Conservation (phyloP, 2,888 invertebrate species). For the Pseudanteris insignis region DNA sequence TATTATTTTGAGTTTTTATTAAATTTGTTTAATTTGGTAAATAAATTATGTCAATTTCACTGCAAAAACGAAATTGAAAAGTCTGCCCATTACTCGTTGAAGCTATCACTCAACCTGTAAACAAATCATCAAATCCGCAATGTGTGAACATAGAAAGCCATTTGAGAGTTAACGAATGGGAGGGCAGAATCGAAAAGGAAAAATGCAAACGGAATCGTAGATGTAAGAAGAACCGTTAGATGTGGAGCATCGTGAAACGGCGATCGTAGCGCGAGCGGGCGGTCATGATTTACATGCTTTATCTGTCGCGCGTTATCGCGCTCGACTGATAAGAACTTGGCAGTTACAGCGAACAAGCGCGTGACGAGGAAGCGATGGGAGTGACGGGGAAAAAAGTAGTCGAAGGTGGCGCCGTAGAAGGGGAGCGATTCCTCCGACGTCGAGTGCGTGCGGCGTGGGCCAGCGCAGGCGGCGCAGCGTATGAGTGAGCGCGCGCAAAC, state of each 20-base stretch:
- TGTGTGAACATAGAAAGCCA: too few species aligned
- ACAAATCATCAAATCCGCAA: too few species aligned
- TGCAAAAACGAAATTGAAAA: too few species aligned
- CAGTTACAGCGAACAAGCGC: conserved; percentile 26
- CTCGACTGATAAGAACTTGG: conserved; percentile 52
- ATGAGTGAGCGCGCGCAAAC: conserved; percentile 31
- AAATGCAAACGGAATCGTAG: not conserved
- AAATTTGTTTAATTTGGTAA: too few species aligned
- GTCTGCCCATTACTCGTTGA: too few species aligned
- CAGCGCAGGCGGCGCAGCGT: conserved; percentile 19
- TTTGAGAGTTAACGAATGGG: too few species aligned
- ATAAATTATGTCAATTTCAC: too few species aligned
- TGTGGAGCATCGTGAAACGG: conserved; percentile 20
- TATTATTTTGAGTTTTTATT: too few species aligned
- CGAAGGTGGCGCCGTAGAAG: conserved; percentile 2
- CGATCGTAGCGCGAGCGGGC: conserved; percentile 34
- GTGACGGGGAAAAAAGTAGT: conserved; percentile 10
- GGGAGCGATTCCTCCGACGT: conserved; percentile 21
- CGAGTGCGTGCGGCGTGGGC: conserved; percentile 31
- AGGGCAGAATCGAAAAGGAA: conserved; percentile 1
- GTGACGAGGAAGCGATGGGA: conserved; percentile 20
- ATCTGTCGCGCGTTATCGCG: conserved; percentile 52
- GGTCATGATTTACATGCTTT: conserved; percentile 48
- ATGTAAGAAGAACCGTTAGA: conserved; percentile 12
- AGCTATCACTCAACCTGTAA: too few species aligned